These are phyloP conservation scores for Halictus quadricinctus DNA, from an alignment of 2,888 invertebrate genomes.

Conservation along the genomic window DNA sequence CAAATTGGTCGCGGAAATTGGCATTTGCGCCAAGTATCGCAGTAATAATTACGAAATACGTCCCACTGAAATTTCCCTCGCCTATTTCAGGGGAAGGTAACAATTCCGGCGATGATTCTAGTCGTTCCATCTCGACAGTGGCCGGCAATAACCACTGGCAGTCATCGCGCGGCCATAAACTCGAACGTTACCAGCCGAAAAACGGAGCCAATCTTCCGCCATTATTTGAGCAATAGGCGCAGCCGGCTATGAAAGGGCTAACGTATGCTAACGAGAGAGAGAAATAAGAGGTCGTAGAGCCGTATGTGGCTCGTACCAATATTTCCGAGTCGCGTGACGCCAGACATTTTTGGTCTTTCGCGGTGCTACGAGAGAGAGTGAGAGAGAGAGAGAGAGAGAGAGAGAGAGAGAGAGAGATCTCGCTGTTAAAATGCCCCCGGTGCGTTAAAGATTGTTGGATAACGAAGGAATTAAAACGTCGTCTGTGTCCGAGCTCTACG, in stretches of 20 bases:
- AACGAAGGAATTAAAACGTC: constrained; percentile 15
- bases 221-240: constrained; percentile 12
- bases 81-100: background rate
- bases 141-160: background rate
- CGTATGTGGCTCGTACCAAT: constrained; percentile 11
- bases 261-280: constrained; percentile 12
- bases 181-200: background rate
- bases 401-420: background rate
- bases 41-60: background rate
- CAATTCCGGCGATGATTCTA: background rate
- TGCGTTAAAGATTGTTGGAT: constrained; percentile 9
- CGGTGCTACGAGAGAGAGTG: background rate
- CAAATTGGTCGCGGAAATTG: background rate
- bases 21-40: background rate
- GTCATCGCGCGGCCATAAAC: background rate
- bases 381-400: background rate
- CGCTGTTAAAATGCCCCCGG: background rate
- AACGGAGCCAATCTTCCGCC: constrained; percentile 16
- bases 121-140: background rate
- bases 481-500: background rate
- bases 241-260: constrained; percentile 6
- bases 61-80: background rate
- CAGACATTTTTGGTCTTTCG: constrained; percentile 1
- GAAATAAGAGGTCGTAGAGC: background rate
- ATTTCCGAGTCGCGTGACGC: background rate